These are phyloP conservation scores for Dynastes tityus DNA, from an alignment of 2,888 invertebrate genomes.

Conservation along the genomic window DNA sequence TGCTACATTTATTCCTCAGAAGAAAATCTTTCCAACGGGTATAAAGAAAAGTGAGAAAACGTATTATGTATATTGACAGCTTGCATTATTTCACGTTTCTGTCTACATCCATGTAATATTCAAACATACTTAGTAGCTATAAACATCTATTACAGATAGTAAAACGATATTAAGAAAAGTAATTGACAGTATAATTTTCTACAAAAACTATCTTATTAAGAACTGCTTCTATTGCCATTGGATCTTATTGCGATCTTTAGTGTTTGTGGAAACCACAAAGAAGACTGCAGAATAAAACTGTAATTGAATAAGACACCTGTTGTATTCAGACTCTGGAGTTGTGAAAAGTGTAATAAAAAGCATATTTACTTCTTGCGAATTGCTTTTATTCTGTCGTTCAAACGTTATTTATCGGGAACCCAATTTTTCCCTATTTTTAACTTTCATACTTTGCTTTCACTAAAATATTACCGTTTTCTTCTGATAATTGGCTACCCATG, in stretches of 20 bases:
- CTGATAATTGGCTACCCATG: background rate
- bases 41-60: background rate
- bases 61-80: background rate
- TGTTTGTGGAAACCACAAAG: background rate
- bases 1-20: too few relatives aligned
- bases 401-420: too few relatives aligned
- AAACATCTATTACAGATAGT: too few relatives aligned
- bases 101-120: background rate
- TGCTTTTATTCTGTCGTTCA: background rate
- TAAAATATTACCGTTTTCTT: background rate
- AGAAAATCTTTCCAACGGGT: too few relatives aligned
- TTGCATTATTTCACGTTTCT: background rate
- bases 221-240: background rate
- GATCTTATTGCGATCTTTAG: background rate
- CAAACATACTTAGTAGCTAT: too few relatives aligned
- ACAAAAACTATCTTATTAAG: background rate
- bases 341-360: background rate
- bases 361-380: background rate
- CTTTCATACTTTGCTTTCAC: too few relatives aligned
- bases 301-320: constrained; percentile 27
- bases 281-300: background rate
- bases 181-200: too few relatives aligned
- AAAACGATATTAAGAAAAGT: too few relatives aligned
- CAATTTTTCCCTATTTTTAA: too few relatives aligned
- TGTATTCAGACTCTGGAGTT: constrained; percentile 4